These are phyloP conservation scores for Tenualosa ilisha DNA, from an alignment of 2,797 vertebrate genomes.

Conservation along the genomic window DNA sequence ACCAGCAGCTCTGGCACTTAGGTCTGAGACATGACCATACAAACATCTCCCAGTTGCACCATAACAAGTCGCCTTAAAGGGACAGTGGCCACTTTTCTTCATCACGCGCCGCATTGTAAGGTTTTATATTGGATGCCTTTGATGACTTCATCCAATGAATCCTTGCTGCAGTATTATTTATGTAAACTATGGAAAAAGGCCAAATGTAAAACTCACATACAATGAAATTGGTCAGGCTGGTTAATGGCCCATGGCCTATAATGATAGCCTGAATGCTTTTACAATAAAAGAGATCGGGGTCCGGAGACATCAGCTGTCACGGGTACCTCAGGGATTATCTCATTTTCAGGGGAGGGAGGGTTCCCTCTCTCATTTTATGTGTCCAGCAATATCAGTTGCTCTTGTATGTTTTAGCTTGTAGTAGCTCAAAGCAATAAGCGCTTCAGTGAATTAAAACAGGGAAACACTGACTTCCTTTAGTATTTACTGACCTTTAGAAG, in stretches of 20 bases:
- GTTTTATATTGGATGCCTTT: conserved; percentile 69
- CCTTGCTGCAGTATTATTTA: conserved; percentile 73
- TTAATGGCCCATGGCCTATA: conserved; percentile 20
- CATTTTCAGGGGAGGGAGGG: conserved; percentile 4
- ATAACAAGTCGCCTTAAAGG: conserved; percentile 68
- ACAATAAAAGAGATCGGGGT: conserved; percentile 20
- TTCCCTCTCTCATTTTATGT: neutral
- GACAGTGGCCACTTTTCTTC: conserved; percentile 68
- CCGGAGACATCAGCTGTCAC: neutral
- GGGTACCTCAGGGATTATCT: neutral
- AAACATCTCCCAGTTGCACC: conserved; percentile 66
- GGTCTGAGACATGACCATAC: conserved; percentile 64
- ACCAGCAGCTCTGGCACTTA: neutral
- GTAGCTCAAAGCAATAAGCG: neutral
- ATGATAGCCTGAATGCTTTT: conserved; percentile 26
- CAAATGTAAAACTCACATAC: conserved; percentile 46
- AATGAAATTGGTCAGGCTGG: conserved; percentile 26
- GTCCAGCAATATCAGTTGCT: conserved; percentile 3
- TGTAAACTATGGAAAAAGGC: conserved; percentile 68
- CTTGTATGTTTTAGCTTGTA: conserved; percentile 17
- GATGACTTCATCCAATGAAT: conserved; percentile 70
- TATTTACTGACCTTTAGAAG: conserved; percentile 27
- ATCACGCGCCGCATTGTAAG: conserved; percentile 54
- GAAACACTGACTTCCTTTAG: conserved; percentile 9
- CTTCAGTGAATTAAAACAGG: conserved; percentile 21